Conservation (phyloP, 2,888 invertebrate genomes). For the Hemithea aestivaria region DNA sequence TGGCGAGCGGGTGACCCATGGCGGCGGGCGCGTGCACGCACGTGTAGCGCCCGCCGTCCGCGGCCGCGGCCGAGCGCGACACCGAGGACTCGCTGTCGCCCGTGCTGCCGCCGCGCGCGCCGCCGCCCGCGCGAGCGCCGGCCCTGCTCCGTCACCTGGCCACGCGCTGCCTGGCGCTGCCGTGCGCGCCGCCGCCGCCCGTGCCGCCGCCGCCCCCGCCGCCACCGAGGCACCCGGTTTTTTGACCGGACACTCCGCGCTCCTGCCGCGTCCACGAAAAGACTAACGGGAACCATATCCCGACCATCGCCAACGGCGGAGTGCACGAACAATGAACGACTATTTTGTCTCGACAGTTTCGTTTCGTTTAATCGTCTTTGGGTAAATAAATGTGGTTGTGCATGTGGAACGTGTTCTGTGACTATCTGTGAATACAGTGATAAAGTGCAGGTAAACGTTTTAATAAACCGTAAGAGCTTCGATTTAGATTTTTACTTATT, state of each 20-base stretch:
- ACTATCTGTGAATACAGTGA: conserved; percentile 50
- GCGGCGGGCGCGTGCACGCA: conserved; percentile 81
- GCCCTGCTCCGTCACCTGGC: conserved; percentile 57
- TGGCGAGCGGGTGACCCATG: conserved; percentile 85
- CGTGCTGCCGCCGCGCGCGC: conserved; percentile 50
- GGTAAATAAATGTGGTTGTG: conserved; percentile 40
- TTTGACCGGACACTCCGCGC: conserved; percentile 57
- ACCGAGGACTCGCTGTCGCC: conserved; percentile 61
- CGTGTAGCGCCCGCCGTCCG: conserved; percentile 76
- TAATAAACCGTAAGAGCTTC: conserved; percentile 65
- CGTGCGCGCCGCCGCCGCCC: conserved; percentile 48
- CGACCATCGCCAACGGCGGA: conserved; percentile 58
- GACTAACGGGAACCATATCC: conserved; percentile 62
- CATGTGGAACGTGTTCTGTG: conserved; percentile 43
- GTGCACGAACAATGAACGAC: conserved; percentile 46
- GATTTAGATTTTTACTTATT: conserved; percentile 58
- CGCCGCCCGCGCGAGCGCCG: conserved; percentile 52
- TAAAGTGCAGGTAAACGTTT: conserved; percentile 58
- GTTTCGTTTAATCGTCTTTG: conserved; percentile 26
- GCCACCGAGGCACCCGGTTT: conserved; percentile 43
- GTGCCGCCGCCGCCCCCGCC: conserved; percentile 40
- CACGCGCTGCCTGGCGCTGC: conserved; percentile 55
- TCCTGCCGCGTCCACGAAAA: conserved; percentile 64
- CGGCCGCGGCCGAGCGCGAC: conserved; percentile 59
- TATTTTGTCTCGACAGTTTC: conserved; percentile 21